These are phyloP conservation scores for Clavelina lepadiformis DNA, from an alignment of 23 tunicate species.

Conservation along the genomic window DNA sequence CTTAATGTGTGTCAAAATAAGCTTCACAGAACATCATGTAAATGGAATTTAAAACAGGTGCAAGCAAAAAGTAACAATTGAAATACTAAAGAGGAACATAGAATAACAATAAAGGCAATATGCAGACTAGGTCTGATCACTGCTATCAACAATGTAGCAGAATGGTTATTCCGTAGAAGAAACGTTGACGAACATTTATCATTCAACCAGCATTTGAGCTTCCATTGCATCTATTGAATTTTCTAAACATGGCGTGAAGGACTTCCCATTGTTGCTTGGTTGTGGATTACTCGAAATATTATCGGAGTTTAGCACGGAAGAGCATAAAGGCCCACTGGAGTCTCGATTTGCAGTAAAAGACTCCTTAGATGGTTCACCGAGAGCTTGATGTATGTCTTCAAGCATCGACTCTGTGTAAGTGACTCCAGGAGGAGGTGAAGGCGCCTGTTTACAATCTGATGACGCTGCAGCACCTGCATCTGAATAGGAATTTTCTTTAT, in stretches of 20 bases:
- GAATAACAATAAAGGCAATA: too few species aligned
- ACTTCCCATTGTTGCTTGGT: constrained; percentile 1
- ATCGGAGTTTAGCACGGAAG: constrained; percentile 30
- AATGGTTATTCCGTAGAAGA: too few species aligned
- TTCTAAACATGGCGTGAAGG: constrained; percentile 41
- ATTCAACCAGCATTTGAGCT: constrained; percentile 59
- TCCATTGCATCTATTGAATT: constrained; percentile 62
- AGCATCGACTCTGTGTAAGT: constrained; percentile 36
- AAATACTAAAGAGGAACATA: too few species aligned
- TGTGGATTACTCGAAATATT: constrained; percentile 20
- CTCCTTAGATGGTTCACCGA: constrained; percentile 30
- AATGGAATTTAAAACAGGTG: too few species aligned
- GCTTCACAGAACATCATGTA: too few species aligned
- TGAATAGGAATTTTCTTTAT: constrained; percentile 12
- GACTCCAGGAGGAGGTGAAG: constrained; percentile 46
- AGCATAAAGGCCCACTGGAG: constrained; percentile 34
- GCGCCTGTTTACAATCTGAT: constrained; percentile 16
- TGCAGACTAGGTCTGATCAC: too few species aligned
- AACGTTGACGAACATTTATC: not conserved
- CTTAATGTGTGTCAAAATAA: too few species aligned
- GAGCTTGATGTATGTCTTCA: constrained; percentile 48
- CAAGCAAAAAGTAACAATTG: too few species aligned
- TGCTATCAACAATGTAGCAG: too few species aligned
- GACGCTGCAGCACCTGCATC: constrained; percentile 21
- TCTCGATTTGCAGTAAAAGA: constrained; percentile 23